phyloP scores from a whole-genome alignment of 2,113 vertebrate species.

The Ovis canadensis region DNA sequence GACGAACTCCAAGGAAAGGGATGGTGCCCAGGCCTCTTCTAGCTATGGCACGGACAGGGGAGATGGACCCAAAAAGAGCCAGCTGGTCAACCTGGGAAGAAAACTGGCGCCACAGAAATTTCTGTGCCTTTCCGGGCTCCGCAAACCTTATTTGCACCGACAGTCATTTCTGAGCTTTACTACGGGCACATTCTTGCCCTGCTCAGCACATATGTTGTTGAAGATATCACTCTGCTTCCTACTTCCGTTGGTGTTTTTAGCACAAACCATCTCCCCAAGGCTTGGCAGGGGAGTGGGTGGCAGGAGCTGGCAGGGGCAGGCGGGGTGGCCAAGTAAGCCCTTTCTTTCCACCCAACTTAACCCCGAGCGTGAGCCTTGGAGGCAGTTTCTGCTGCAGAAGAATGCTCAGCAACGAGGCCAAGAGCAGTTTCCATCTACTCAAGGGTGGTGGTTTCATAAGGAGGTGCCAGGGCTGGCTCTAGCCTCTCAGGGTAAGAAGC shows the following conservation, averaged over 20 bases:
- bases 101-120: conserved; percentile 38
- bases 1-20: background rate
- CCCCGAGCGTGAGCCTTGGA: background rate
- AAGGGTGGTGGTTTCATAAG: background rate
- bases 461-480: background rate
- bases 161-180: conserved; percentile 40
- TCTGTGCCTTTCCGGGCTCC: conserved; percentile 27
- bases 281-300: background rate
- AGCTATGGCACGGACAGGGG: background rate
- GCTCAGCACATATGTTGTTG: conserved; percentile 38
- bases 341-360: background rate
- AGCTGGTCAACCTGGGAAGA: conserved; percentile 40
- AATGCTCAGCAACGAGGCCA: background rate
- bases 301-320: background rate
- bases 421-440: background rate
- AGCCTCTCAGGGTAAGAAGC: background rate
- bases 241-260: background rate
- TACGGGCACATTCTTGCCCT: background rate
- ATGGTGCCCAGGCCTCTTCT: background rate
- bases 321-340: background rate
- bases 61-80: background rate
- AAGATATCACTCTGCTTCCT: background rate
- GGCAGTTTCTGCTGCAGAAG: background rate
- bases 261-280: background rate
- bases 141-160: conserved; percentile 22